Evolutionary conservation across 2,888 invertebrate species (phyloP).

Genomic region (Tortricodes alternella): DNA sequence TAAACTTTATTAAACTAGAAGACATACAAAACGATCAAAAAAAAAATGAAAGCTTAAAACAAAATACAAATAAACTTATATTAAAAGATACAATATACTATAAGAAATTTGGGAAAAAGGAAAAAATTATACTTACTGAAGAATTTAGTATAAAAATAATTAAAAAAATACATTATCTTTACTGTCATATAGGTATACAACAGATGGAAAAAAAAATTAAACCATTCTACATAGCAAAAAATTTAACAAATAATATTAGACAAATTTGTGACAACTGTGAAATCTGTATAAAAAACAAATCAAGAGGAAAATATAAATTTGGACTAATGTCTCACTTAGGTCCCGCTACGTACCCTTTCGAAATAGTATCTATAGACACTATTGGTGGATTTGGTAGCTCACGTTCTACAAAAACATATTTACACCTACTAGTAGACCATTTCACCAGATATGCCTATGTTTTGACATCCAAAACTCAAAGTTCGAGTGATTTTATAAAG

Average conservation of each 20-base stretch:
- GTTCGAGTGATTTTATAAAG: constrained; percentile 37
- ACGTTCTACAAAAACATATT: constrained; percentile 39
- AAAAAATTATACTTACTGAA: constrained; percentile 38
- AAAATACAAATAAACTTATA: not conserved
- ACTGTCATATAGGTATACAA: constrained; percentile 36
- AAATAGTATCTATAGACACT: constrained; percentile 38
- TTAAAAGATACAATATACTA: not conserved
- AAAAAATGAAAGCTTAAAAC: not conserved
- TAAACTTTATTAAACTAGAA: not conserved
- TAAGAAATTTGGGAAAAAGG: constrained; percentile 20
- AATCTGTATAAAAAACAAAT: constrained; percentile 32
- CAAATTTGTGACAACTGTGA: constrained; percentile 23
- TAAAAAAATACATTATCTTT: constrained; percentile 33
- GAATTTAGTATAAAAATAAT: constrained; percentile 36
- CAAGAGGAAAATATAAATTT: constrained; percentile 35
- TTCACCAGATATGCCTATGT: constrained; percentile 35
- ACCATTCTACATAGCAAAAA: constrained; percentile 34
- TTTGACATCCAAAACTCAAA: constrained; percentile 38
- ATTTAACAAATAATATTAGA: constrained; percentile 34
- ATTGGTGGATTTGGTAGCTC: constrained; percentile 39
- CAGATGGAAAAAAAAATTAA: constrained; percentile 36
- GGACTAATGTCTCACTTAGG: constrained; percentile 39
- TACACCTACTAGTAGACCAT: constrained; percentile 38
- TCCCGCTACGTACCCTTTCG: constrained; percentile 36
- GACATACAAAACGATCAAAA: not conserved